A percentile compares a stretch with the other conserved stretches of the same genome.
These are phyloP conservation scores for Brachymystax lenok DNA, from an alignment of 2,797 vertebrate species.

Conservation along the genomic window DNA sequence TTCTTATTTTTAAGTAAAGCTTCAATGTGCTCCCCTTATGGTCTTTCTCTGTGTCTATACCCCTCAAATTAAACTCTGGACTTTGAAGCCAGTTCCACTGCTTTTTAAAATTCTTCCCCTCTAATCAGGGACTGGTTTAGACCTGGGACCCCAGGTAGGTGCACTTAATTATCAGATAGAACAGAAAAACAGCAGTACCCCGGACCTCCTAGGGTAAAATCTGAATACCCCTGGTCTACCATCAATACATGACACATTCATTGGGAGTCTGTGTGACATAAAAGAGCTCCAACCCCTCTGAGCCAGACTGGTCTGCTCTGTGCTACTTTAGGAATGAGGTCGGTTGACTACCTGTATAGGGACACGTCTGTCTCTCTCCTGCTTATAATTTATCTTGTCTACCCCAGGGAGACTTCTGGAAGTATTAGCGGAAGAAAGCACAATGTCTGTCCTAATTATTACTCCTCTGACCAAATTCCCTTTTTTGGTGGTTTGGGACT, in stretches of 20 bases:
- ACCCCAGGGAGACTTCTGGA: constrained; percentile 1
- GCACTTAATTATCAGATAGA: too few species aligned
- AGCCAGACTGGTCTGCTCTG: constrained; percentile 9
- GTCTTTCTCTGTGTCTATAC: too few species aligned
- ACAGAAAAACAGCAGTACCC: too few species aligned
- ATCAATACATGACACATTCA: neutral
- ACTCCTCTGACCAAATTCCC: neutral
- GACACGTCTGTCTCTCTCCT: constrained; percentile 11
- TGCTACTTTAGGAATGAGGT: constrained; percentile 17
- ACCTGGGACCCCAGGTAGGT: too few species aligned
- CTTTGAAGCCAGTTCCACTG: neutral
- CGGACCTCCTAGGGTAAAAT: too few species aligned
- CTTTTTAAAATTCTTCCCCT: neutral
- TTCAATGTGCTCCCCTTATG: neutral
- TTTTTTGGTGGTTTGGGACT: neutral
- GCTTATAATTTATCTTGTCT: constrained; percentile 21
- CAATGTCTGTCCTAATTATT: constrained; percentile 25
- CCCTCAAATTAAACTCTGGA: too few species aligned
- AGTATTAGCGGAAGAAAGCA: constrained; percentile 17
- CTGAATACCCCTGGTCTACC: neutral
- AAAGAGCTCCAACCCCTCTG: neutral
- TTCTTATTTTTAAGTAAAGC: neutral
- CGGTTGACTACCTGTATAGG: constrained; percentile 5
- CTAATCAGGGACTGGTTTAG: too few species aligned
- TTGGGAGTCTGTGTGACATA: neutral